Conservation (phyloP, 2,888 invertebrate genomes). For the Hedya salicella region DNA sequence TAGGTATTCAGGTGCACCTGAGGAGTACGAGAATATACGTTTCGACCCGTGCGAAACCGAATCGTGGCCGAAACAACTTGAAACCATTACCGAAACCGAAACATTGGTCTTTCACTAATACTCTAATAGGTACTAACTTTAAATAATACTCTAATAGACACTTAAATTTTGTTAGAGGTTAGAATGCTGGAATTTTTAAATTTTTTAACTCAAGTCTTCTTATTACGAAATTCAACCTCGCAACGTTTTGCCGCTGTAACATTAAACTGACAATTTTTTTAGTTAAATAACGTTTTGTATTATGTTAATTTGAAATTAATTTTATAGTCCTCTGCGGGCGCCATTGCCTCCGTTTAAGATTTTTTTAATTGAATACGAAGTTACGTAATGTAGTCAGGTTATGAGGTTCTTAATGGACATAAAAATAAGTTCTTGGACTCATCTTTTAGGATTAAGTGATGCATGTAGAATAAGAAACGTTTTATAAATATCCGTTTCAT, state of each 20-base stretch:
- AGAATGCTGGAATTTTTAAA: too few species aligned
- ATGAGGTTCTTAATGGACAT: neutral
- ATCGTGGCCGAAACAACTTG: too few species aligned
- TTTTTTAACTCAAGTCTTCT: neutral
- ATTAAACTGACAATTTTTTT: slow-evolving; percentile 1
- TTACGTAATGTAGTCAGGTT: slow-evolving; percentile 17
- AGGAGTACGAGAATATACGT: too few species aligned
- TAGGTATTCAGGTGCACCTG: too few species aligned
- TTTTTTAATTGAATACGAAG: neutral
- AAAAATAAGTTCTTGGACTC: neutral
- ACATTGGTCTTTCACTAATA: too few species aligned
- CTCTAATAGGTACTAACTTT: too few species aligned
- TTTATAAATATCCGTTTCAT: too few species aligned
- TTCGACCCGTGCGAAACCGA: too few species aligned
- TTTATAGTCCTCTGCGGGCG: slow-evolving; percentile 17
- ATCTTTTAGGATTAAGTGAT: neutral
- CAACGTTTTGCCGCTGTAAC: neutral
- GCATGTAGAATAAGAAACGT: too few species aligned
- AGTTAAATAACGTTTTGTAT: slow-evolving; percentile 1
- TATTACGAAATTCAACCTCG: slow-evolving; percentile 1
- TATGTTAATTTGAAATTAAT: slow-evolving; percentile 37
- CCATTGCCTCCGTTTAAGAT: slow-evolving; percentile 14
- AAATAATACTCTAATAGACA: too few species aligned
- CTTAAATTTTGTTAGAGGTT: too few species aligned
- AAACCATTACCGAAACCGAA: too few species aligned